Base-by-base conservation (phyloP, 2,113 vertebrate species). In the Apeltes quadracus region DNA sequence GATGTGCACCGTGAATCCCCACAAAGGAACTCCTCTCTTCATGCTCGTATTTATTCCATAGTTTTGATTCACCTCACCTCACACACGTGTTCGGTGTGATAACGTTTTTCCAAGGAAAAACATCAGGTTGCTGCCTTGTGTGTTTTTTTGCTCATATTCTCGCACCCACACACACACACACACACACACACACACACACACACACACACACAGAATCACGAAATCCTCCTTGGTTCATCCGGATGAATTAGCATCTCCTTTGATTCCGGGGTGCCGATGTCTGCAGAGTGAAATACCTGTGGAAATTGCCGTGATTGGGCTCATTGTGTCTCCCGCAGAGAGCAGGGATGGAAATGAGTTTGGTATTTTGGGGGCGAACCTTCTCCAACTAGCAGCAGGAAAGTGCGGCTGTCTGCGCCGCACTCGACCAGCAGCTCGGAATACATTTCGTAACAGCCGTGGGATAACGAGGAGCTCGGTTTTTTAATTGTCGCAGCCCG, bases 221-320 rank as follows among this genome's bases (percentile, higher is more conserved):
- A 72, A 75, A 81, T 73, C 72, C 61, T 65, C 61, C 51, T 66
- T 22, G 27, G 61, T 61, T 76, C 76, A 75, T 69, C 44, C 41
- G 75, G 69, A 66, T 77, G 83, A 87, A 87, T 89, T 82, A 85
- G 78, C 56, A 69, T 82, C 72, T 81, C 53, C 75, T 83, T 84
- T 88, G 76, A 72, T 84, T 84, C 55, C n/a, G 44, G 44, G 64
- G 58, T 72, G 74, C 76, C 70, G 64, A 83, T 70, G 69, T 71
- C 78, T 75, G 63, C 3, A 27, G 78, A 81, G 58, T 58, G 79
- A 78, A 76, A 85, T 86, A 84, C 75, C 85, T 84, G 78, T 62
- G 75, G 59, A 86, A 88, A 85, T 83, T 36, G 22, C 58, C 74
- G 71, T 84, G 77, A 90, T 84, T 89, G 87, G 67, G 70, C 79